Conservation (phyloP, 2,113 vertebrate species). For the Meriones unguiculatus region DNA sequence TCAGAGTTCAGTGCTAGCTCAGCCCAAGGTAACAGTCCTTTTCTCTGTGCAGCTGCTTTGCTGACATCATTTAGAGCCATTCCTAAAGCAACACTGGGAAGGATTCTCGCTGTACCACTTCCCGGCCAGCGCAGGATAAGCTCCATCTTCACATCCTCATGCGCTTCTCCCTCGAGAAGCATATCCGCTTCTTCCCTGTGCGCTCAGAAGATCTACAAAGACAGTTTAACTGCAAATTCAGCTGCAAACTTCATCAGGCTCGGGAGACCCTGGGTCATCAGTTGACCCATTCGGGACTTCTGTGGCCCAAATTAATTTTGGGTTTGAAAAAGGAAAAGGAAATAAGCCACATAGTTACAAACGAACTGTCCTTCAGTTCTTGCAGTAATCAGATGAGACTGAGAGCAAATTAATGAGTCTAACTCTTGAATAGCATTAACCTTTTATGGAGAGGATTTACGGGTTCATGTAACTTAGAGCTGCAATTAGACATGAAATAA, state of each 20-base stretch:
- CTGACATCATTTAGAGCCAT: not conserved
- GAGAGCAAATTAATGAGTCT: slow-evolving; percentile 1
- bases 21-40: not conserved
- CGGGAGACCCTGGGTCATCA: not conserved
- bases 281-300: not conserved
- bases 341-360: not conserved
- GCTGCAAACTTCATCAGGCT: not conserved
- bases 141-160: not conserved
- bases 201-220: not conserved
- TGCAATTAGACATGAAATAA: not conserved
- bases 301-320: not conserved
- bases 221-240: not conserved
- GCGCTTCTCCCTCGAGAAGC: not conserved
- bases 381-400: not conserved
- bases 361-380: not conserved
- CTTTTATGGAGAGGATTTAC: not conserved
- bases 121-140: not conserved
- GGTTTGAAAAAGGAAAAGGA: not conserved
- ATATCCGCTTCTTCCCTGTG: not conserved
- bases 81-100: not conserved
- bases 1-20: not conserved
- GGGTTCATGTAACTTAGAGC: not conserved
- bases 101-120: not conserved
- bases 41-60: not conserved
- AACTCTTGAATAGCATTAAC: not conserved